phyloP scores from a whole-genome alignment of 2,888 invertebrate species.

The Chouioia cunea region DNA sequence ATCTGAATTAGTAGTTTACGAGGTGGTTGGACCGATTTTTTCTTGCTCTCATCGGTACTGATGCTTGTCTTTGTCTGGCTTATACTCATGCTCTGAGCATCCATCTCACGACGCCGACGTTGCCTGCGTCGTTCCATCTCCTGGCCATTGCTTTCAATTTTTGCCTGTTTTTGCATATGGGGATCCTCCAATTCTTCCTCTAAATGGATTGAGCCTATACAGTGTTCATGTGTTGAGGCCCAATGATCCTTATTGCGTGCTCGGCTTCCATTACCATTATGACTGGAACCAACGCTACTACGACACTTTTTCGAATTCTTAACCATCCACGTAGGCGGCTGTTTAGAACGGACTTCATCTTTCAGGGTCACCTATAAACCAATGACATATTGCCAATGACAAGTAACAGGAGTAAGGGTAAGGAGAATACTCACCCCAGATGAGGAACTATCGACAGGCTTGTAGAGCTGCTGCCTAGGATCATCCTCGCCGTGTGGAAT shows the following conservation, averaged over 20 bases:
- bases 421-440: slow-evolving; percentile 50
- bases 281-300: slow-evolving; percentile 57
- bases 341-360: slow-evolving; percentile 55
- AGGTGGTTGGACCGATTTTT: slow-evolving; percentile 50
- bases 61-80: slow-evolving; percentile 52
- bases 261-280: slow-evolving; percentile 55
- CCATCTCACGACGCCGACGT: slow-evolving; percentile 10
- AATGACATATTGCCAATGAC: background rate
- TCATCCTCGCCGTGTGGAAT: slow-evolving; percentile 57
- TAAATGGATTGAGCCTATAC: slow-evolving; percentile 56
- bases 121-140: slow-evolving; percentile 37
- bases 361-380: slow-evolving; percentile 61
- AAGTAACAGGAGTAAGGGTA: background rate
- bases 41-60: slow-evolving; percentile 49
- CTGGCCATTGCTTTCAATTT: slow-evolving; percentile 52
- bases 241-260: slow-evolving; percentile 64
- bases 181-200: slow-evolving; percentile 57
- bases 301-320: slow-evolving; percentile 61
- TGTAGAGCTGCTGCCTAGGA: slow-evolving; percentile 63
- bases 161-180: slow-evolving; percentile 57
- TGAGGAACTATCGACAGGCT: slow-evolving; percentile 66
- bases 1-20: slow-evolving; percentile 61
- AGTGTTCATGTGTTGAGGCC: slow-evolving; percentile 65
- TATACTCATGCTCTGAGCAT: slow-evolving; percentile 45
- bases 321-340: slow-evolving; percentile 60